Conservation (phyloP, 2,113 vertebrate species). For the Xenus cinereus region DNA sequence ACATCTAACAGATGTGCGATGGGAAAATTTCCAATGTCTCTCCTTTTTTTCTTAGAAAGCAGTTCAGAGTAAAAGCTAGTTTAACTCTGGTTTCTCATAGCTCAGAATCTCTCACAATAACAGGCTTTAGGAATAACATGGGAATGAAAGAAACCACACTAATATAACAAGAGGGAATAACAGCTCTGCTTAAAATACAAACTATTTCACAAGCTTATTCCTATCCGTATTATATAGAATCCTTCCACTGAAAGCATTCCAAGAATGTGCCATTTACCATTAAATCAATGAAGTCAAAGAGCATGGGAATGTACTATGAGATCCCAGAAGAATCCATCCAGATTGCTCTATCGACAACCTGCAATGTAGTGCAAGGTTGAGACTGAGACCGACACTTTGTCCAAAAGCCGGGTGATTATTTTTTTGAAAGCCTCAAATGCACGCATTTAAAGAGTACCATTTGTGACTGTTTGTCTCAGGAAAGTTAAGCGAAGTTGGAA, state of each 20-base stretch:
- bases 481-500: neutral
- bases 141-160: constrained; percentile 9
- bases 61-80: neutral
- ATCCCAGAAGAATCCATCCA: constrained; percentile 53
- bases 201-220: constrained; percentile 47
- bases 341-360: constrained; percentile 9
- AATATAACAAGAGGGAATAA: constrained; percentile 34
- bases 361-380: constrained; percentile 6
- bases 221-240: constrained; percentile 59
- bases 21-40: constrained; percentile 49
- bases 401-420: neutral
- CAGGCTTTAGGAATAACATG: constrained; percentile 4
- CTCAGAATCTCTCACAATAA: constrained; percentile 19
- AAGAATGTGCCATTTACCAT: constrained; percentile 70
- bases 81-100: constrained; percentile 31
- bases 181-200: constrained; percentile 12
- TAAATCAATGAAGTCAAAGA: constrained; percentile 74
- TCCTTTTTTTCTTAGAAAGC: constrained; percentile 64
- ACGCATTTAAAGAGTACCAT: neutral
- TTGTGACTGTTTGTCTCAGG: neutral
- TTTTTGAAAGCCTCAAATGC: neutral
- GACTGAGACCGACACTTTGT: neutral
- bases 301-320: constrained; percentile 67
- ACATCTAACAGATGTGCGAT: constrained; percentile 52
- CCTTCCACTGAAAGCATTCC: constrained; percentile 62